Conservation (phyloP, 2,888 invertebrate genomes). For the Drosophila robusta region DNA sequence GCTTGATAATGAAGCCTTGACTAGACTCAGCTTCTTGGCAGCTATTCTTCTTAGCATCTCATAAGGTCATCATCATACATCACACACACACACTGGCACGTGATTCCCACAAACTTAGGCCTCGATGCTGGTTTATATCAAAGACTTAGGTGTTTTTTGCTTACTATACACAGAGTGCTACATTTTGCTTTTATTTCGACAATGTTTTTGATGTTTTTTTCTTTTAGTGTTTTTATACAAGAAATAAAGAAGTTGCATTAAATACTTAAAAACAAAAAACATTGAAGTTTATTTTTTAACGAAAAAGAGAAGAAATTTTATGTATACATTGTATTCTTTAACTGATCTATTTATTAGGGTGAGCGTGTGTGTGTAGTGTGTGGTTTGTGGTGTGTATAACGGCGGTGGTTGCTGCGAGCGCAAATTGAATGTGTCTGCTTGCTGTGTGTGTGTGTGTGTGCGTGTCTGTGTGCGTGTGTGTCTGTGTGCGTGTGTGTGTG, state of each 20-base stretch:
- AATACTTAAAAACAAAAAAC: conserved; percentile 58
- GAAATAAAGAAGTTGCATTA: conserved; percentile 56
- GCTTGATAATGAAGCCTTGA: conserved; percentile 17
- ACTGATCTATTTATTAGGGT: conserved; percentile 10
- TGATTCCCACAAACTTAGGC: background rate
- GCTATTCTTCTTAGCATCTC: background rate
- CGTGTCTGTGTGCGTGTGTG: background rate
- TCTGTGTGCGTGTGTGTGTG: conserved; percentile 3
- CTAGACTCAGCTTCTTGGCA: conserved; percentile 2
- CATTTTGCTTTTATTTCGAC: conserved; percentile 69
- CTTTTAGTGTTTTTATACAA: conserved; percentile 32
- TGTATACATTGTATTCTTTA: conserved; percentile 34
- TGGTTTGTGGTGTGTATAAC: conserved; percentile 16
- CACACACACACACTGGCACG: background rate
- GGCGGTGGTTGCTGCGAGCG: conserved; percentile 40
- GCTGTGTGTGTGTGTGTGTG: conserved; percentile 1
- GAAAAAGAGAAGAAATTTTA: conserved; percentile 33
- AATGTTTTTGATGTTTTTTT: conserved; percentile 41
- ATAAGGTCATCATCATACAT: background rate
- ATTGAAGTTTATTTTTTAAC: conserved; percentile 41
- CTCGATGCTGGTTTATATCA: conserved; percentile 20
- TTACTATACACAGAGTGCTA: conserved; percentile 75
- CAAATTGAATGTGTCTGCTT: conserved; percentile 19
- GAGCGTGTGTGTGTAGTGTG: conserved; percentile 1
- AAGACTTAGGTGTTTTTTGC: conserved; percentile 53